Evolutionary conservation across 2,797 vertebrate species (phyloP), one percentile per base, ranked within the genome.

Genomic region (Cynodonichthys magdalenae): DNA sequence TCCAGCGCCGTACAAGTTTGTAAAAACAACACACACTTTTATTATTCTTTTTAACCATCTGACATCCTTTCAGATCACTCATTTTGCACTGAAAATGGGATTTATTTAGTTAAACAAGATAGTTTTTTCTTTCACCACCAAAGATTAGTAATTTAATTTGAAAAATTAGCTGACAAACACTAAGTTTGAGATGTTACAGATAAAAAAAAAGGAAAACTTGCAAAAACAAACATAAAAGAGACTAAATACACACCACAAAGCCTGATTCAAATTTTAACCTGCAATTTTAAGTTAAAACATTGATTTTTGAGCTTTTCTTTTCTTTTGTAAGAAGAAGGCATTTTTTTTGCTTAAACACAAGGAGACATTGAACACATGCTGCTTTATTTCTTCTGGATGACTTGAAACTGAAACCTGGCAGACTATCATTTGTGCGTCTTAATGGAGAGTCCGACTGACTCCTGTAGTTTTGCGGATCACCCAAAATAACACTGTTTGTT

Each of bases 401-500:
- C 88, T 89, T 87, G 78, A 86, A 79, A 42, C 66, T 73, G 58
- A 34, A 72, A 82, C 83, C 81, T 77, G 81, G 83, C 82, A 86
- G 71, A 87, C 90, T 88, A 69, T 87, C 81, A 86, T 89, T 85
- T 79, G 85, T 77, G 86, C 85, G 85, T 84, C 81, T 86, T 87
- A 86, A 87, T 83, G 77, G 77, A 45, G 79, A 85, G 81, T 84
- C 84, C 65, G 57, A 66, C 85, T 85, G 87, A 81, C 83, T 87
- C 66, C 77, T 84, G 85, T 83, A 84, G 81, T 86, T 89, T 79
- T 89, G 88, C 34, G 78, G 85, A 87, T 88, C 75, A 74, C 85
- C 87, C 86, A 50, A 91, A 92, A 92, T 92, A 92, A 90, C 85
- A 90, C 82, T 81, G 87, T 83, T 85, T 88, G 87, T 92, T 87